Conservation (phyloP, 1,140 invertebrate genomes). For the Nasonia giraulti region DNA sequence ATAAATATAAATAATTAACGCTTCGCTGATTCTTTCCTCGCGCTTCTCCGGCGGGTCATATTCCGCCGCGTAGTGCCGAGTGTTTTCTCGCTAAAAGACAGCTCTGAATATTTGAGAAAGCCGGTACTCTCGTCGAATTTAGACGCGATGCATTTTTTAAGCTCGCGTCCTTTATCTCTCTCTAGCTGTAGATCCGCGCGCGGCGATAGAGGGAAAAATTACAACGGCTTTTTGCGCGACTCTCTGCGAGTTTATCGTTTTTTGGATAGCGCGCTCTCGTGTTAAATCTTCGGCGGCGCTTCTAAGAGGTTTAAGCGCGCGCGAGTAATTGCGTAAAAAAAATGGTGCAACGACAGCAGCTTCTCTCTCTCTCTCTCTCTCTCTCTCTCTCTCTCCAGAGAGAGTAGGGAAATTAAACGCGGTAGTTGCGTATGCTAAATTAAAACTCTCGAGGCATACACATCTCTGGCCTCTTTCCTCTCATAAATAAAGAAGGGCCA, state of each 20-base stretch:
- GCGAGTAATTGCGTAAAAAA: too few species aligned
- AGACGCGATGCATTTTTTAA: conserved; percentile 30
- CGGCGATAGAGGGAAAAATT: not conserved
- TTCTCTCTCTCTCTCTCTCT: too few species aligned
- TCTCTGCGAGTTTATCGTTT: too few species aligned
- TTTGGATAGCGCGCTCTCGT: too few species aligned
- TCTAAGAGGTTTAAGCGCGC: too few species aligned
- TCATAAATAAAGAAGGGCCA: conserved; percentile 22
- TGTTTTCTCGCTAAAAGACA: conserved; percentile 16
- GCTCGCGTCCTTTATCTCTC: not conserved
- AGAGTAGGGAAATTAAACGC: too few species aligned
- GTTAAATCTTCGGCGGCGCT: too few species aligned
- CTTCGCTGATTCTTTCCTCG: too few species aligned
- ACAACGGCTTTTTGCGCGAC: not conserved
- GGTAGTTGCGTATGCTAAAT: not conserved
- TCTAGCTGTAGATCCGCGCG: not conserved
- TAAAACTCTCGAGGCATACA: conserved; percentile 5
- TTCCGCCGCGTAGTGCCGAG: not conserved
- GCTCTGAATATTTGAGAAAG: conserved; percentile 29
- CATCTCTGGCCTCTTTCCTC: too few species aligned
- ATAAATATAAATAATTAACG: too few species aligned
- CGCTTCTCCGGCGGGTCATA: not conserved
- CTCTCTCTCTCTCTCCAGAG: too few species aligned
- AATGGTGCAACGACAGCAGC: too few species aligned
- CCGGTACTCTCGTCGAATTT: conserved; percentile 28